Conservation (phyloP, 2,888 invertebrate species). For the Amorpha juglandis region DNA sequence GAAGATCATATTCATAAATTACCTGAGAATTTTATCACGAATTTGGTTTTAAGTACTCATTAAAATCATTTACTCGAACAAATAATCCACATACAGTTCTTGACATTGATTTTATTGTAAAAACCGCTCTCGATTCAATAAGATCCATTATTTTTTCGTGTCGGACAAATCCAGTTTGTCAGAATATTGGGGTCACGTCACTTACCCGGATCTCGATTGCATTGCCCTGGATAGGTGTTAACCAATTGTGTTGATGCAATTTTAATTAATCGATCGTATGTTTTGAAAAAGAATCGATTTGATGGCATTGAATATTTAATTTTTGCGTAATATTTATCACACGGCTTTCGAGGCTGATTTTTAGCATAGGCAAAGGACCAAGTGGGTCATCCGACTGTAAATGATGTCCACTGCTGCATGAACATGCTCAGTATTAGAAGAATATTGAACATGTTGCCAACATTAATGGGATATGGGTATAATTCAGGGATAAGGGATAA, state of each 20-base stretch:
- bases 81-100: background rate
- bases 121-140: background rate
- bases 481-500: too few relatives aligned
- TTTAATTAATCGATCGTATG: background rate
- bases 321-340: background rate
- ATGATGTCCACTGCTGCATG: too few relatives aligned
- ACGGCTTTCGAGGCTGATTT: too few relatives aligned
- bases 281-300: background rate
- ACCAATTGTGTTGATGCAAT: background rate
- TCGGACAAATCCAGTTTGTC: conserved; percentile 4
- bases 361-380: too few relatives aligned
- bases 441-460: too few relatives aligned
- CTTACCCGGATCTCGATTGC: conserved; percentile 16
- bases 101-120: conserved; percentile 11
- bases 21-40: too few relatives aligned
- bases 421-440: too few relatives aligned
- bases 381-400: too few relatives aligned
- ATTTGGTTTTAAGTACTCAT: too few relatives aligned
- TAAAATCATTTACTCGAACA: background rate
- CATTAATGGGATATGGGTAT: too few relatives aligned
- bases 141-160: background rate
- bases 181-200: background rate
- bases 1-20: too few relatives aligned
- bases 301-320: background rate
- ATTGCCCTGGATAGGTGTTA: conserved; percentile 2